A percentile compares a stretch with the other conserved stretches of the same genome.
Evolutionary conservation across 2,113 vertebrate species (phyloP).

Genomic region (Ariopsis seemanni): DNA sequence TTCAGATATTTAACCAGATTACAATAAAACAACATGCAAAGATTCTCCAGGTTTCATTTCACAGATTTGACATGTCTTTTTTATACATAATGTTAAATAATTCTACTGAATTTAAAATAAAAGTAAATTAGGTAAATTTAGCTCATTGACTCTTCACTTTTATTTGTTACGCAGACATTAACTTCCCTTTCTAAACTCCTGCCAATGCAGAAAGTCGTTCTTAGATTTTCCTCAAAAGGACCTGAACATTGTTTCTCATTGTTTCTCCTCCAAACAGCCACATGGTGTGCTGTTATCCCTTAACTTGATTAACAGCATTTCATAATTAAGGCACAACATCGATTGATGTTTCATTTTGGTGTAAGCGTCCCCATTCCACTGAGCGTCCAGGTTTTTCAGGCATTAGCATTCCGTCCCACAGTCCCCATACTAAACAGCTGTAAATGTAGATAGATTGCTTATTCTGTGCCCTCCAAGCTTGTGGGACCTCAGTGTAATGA

Average conservation of each 20-base stretch:
- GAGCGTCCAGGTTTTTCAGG: slow-evolving; percentile 9
- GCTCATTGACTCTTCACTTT: neutral
- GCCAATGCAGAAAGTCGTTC: neutral
- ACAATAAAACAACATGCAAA: neutral
- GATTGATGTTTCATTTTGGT: slow-evolving; percentile 35
- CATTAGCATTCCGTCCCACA: slow-evolving; percentile 37
- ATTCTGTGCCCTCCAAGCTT: slow-evolving; percentile 64
- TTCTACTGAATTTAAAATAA: neutral
- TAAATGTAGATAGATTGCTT: slow-evolving; percentile 67
- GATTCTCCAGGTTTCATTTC: neutral
- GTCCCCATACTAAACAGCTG: slow-evolving; percentile 50
- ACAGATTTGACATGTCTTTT: neutral
- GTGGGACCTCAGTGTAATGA: slow-evolving; percentile 69
- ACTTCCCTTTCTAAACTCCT: neutral
- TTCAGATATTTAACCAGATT: neutral
- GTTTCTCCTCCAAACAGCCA: neutral
- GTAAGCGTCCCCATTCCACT: neutral
- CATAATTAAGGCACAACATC: slow-evolving; percentile 26
- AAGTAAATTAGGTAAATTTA: neutral
- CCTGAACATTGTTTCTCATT: neutral
- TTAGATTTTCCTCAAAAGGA: neutral
- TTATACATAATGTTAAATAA: neutral
- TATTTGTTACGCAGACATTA: neutral
- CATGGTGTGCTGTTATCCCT: neutral
- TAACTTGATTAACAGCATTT: slow-evolving; percentile 6